These are phyloP conservation scores for Poecilia wingei DNA, from an alignment of 2,797 vertebrate genomes.

Conservation along the genomic window DNA sequence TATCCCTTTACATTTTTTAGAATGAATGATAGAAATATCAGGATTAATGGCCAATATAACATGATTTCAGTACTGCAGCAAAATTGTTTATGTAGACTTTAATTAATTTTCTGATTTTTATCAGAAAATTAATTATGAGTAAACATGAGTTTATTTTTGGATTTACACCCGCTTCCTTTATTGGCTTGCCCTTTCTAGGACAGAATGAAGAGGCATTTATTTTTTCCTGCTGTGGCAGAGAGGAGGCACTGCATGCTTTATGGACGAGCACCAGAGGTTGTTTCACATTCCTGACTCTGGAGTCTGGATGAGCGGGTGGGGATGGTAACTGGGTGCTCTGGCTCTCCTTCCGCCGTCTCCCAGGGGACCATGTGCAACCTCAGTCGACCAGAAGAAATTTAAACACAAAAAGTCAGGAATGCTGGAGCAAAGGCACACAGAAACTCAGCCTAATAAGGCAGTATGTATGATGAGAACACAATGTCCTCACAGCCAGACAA, in stretches of 20 bases:
- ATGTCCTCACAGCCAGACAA: not conserved
- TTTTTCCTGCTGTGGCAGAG: slow-evolving; percentile 7
- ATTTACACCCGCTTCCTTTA: not conserved
- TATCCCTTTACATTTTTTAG: not conserved
- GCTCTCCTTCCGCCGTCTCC: slow-evolving; percentile 41
- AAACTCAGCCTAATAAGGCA: not conserved
- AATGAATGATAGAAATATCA: not conserved
- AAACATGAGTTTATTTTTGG: not conserved
- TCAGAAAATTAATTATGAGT: too few relatives aligned
- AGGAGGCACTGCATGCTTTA: slow-evolving; percentile 49
- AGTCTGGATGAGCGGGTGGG: slow-evolving; percentile 82
- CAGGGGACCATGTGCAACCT: slow-evolving; percentile 39
- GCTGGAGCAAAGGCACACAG: not conserved
- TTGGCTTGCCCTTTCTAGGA: not conserved
- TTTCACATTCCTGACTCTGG: slow-evolving; percentile 71
- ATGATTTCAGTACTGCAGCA: not conserved
- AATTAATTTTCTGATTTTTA: not conserved
- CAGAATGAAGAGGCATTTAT: not conserved
- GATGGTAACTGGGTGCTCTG: slow-evolving; percentile 80
- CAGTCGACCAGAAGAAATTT: slow-evolving; percentile 3
- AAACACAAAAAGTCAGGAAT: not conserved
- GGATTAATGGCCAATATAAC: not conserved
- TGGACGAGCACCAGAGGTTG: slow-evolving; percentile 67
- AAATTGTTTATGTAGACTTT: not conserved
- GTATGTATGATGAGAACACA: not conserved